phyloP scores from a whole-genome alignment of 2,797 vertebrate genomes.

The Sphenopsis melanotis region DNA sequence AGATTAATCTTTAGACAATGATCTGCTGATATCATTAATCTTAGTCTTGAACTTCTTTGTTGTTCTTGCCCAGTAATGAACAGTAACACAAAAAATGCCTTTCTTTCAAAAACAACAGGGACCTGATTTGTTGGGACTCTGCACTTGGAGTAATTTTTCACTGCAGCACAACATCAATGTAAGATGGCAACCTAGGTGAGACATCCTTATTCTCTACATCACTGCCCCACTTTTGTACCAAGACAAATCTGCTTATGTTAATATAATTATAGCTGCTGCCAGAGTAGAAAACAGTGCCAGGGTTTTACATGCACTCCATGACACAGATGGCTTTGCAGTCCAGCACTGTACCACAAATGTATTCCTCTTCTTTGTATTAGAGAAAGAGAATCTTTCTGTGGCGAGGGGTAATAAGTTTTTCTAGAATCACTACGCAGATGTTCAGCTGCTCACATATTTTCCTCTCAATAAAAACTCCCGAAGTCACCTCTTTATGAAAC shows the following conservation, averaged over 20 bases:
- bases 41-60: constrained; percentile 49
- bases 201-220: not conserved
- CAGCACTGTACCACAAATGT: not conserved
- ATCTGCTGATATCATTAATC: constrained; percentile 64
- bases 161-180: not conserved
- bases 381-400: not conserved
- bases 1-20: constrained; percentile 73
- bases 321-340: not conserved
- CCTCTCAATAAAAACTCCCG: not conserved
- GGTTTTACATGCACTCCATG: not conserved
- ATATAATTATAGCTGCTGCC: not conserved
- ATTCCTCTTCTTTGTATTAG: not conserved
- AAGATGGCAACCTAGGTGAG: not conserved
- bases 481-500: not conserved
- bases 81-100: not conserved
- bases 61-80: constrained; percentile 40
- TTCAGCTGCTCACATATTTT: not conserved
- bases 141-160: not conserved
- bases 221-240: not conserved
- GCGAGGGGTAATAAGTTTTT: not conserved
- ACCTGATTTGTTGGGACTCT: not conserved
- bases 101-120: constrained; percentile 25
- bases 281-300: not conserved
- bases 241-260: not conserved
- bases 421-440: not conserved